Conservation (phyloP, 1,140 invertebrate genomes). For the Scylla paramamosain region DNA sequence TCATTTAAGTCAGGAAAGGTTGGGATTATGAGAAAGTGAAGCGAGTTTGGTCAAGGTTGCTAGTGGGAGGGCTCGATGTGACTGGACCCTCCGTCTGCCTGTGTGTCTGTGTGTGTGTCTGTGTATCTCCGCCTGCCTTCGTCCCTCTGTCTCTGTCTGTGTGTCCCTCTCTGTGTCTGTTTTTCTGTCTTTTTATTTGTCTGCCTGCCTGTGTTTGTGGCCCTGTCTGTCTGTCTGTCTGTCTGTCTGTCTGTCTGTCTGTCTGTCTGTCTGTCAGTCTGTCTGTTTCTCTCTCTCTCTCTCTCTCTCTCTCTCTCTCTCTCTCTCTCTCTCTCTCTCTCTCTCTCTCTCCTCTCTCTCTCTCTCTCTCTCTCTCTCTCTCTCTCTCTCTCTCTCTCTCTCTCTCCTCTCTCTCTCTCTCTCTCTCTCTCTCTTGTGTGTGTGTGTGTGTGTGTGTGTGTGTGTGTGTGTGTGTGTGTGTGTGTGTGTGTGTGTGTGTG, state of each 20-base stretch:
- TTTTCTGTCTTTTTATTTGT: no score
- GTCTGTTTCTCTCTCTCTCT: conserved; percentile 39
- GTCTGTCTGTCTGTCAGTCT: background rate
- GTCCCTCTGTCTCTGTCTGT: no score
- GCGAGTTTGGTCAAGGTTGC: no score
- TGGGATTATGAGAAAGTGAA: no score
- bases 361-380: background rate
- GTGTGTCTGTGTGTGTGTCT: no score
- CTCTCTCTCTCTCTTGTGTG: no score
- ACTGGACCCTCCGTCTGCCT: no score
- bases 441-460: conserved; percentile 26
- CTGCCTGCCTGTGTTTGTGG: background rate
- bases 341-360: background rate
- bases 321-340: background rate
- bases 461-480: conserved; percentile 32
- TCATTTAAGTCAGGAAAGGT: no score
- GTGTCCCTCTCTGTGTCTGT: no score
- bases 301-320: background rate
- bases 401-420: background rate
- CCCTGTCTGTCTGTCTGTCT: background rate
- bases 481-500: conserved; percentile 28
- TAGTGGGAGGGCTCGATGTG: no score
- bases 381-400: background rate
- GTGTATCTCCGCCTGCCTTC: no score
- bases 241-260: background rate